These are phyloP conservation scores for Cephus cinctus DNA, from an alignment of 1,140 invertebrate genomes.

Conservation along the genomic window DNA sequence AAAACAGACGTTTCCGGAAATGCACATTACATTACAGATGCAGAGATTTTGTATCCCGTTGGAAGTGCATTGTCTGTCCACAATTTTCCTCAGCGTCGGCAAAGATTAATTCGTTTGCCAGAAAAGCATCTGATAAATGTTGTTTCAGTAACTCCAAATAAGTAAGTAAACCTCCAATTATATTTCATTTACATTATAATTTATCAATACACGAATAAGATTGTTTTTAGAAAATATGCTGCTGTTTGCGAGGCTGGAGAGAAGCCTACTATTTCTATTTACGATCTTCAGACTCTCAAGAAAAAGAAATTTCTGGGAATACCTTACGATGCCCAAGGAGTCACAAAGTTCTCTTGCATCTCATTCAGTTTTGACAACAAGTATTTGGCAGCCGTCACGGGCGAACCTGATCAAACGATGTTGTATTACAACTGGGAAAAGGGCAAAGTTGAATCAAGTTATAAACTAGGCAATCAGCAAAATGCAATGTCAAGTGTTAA, in stretches of 20 bases:
- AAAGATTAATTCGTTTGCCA: conserved; percentile 50
- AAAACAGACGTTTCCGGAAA: conserved; percentile 62
- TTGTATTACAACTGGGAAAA: conserved; percentile 84
- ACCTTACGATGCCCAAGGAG: conserved; percentile 51
- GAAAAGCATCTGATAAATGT: conserved; percentile 57
- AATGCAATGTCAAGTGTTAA: conserved; percentile 55
- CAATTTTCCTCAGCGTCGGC: conserved; percentile 54
- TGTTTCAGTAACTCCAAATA: conserved; percentile 65
- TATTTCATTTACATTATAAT: conserved; percentile 11
- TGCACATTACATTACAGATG: conserved; percentile 65
- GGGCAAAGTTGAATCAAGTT: conserved; percentile 74
- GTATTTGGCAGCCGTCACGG: conserved; percentile 74
- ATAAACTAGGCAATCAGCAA: conserved; percentile 67
- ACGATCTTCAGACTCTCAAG: conserved; percentile 64
- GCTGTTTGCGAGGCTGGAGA: conserved; percentile 58
- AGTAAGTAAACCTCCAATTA: conserved; percentile 52
- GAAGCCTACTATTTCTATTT: conserved; percentile 64
- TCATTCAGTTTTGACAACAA: conserved; percentile 78
- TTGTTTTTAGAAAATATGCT: conserved; percentile 44
- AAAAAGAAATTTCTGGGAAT: conserved; percentile 63
- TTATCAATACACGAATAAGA: conserved; percentile 3
- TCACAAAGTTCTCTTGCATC: conserved; percentile 67
- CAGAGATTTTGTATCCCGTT: conserved; percentile 68
- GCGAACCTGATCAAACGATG: conserved; percentile 77
- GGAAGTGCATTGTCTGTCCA: conserved; percentile 67